phyloP scores from a whole-genome alignment of 2,797 vertebrate species.

The Setipinna tenuifilis region DNA sequence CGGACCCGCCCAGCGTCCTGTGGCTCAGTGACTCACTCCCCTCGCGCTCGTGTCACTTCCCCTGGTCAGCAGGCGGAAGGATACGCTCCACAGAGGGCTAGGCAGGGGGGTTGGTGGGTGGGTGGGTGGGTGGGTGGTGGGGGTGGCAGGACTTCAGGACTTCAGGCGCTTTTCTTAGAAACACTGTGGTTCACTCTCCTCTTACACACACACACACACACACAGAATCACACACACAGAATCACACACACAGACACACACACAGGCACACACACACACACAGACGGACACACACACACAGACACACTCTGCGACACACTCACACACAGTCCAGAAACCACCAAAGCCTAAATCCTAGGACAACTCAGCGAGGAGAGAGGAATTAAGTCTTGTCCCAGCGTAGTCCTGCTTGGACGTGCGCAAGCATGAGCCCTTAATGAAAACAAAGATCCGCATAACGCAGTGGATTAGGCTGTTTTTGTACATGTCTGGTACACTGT shows the following conservation, averaged over 20 bases:
- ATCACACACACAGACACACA: too few species aligned
- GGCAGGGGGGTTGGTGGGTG: constrained; percentile 34
- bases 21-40: constrained; percentile 65
- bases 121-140: constrained; percentile 48
- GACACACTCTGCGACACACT: constrained; percentile 7
- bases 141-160: neutral
- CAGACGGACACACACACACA: constrained; percentile 25
- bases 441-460: neutral
- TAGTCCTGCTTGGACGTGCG: neutral
- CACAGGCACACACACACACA: constrained; percentile 18
- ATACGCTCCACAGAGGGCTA: constrained; percentile 52
- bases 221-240: neutral
- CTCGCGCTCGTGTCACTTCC: constrained; percentile 57
- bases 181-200: neutral
- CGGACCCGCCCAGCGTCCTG: constrained; percentile 55
- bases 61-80: constrained; percentile 62
- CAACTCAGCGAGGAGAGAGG: constrained; percentile 25
- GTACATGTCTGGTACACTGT: neutral
- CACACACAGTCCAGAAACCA: neutral
- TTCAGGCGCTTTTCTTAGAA: constrained; percentile 27
- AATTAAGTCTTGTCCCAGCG: neutral
- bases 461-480: neutral
- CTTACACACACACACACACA: neutral
- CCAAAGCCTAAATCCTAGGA: constrained; percentile 32
- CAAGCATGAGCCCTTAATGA: neutral